Evolutionary conservation across 1,140 invertebrate species (phyloP), one percentile per base, ranked within the genome.

Genomic region (Triops cancriformis): DNA sequence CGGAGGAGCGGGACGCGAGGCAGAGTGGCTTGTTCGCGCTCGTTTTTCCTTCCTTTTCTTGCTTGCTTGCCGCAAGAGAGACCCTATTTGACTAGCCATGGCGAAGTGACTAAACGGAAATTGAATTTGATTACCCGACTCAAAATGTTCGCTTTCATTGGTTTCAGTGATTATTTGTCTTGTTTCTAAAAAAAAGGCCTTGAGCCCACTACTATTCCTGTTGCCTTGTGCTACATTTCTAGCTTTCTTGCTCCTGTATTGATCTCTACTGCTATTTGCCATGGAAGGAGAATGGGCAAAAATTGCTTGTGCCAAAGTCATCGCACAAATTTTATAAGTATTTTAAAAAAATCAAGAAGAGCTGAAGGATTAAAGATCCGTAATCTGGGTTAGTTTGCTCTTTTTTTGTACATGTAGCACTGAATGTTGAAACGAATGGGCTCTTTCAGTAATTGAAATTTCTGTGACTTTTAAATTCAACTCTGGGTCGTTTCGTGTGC

Each of bases 81-180:
- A 64, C 51, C 51, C 51, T 64, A 64, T 64, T 64, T 64, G 51
- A 64, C 51, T 64, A 64, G 51, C 51, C 51, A 64, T 64, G 4
- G 14, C 11, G 51, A 64, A 64, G 51, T 64, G 18, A 64, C 51
- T 64, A 64, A 64, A 64, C 10, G 51, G 23, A 64, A 64, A 64
- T 64, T 64, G 51, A 64, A 64, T 23, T 64, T 64, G 23, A 64
- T 64, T 64, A 64, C 51, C 23, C 14, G 18, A 23, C 31, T 37
- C 7, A 14, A 6, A 9, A 64, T n/a, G n/a, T n/a, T n/a, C n/a
- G 6, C 23, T 64, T 64, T 23, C 6, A 6, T 14, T 23, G n/a
- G 5, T 64, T 64, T 23, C 23, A 64, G 18, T 14, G 6, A n/a
- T 23, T 64, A 23, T 1, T n/a, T 2, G 7, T 37, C 31, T 23